These are phyloP conservation scores for Asarcornis scutulata DNA, from an alignment of 2,113 vertebrate genomes.

Conservation along the genomic window DNA sequence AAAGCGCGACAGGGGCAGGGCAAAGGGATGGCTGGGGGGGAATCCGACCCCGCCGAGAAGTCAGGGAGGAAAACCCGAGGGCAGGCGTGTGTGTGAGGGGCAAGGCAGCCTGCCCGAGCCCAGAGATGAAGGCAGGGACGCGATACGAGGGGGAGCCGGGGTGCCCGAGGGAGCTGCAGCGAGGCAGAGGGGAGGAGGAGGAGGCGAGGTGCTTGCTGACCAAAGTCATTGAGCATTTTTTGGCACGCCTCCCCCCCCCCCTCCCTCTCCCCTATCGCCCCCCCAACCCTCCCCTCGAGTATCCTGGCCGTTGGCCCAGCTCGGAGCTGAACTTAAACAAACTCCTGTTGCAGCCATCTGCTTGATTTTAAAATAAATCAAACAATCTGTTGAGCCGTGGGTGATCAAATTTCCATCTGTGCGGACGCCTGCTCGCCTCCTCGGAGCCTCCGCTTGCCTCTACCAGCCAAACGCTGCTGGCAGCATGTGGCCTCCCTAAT, in stretches of 20 bases:
- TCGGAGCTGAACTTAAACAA: constrained; percentile 99
- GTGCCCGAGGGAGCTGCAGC: constrained; percentile 51
- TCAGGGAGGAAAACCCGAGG: constrained; percentile 3
- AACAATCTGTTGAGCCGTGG: constrained; percentile 94
- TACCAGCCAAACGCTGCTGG: constrained; percentile 88
- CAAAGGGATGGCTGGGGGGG: background rate
- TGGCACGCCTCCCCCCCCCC: constrained; percentile 82
- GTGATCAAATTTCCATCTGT: constrained; percentile 97
- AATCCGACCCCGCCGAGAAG: background rate
- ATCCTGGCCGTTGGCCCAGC: constrained; percentile 92
- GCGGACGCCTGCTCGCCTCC: constrained; percentile 90
- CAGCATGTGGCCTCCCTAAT: constrained; percentile 91
- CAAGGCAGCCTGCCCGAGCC: constrained; percentile 16
- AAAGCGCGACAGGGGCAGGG: fast-evolving
- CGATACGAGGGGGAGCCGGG: constrained; percentile 64
- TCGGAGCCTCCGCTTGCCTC: constrained; percentile 94
- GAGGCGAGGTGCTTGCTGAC: constrained; percentile 87
- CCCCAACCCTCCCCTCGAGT: constrained; percentile 39
- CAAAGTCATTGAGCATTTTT: constrained; percentile 94
- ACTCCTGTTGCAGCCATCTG: constrained; percentile 99
- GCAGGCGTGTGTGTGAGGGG: background rate
- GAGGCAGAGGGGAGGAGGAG: constrained; percentile 73
- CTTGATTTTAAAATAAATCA: constrained; percentile 99
- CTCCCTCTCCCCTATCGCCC: background rate
- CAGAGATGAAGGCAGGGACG: constrained; percentile 13